These are phyloP conservation scores for Diglossa cyanea DNA, from an alignment of 2,797 vertebrate genomes.

Conservation along the genomic window DNA sequence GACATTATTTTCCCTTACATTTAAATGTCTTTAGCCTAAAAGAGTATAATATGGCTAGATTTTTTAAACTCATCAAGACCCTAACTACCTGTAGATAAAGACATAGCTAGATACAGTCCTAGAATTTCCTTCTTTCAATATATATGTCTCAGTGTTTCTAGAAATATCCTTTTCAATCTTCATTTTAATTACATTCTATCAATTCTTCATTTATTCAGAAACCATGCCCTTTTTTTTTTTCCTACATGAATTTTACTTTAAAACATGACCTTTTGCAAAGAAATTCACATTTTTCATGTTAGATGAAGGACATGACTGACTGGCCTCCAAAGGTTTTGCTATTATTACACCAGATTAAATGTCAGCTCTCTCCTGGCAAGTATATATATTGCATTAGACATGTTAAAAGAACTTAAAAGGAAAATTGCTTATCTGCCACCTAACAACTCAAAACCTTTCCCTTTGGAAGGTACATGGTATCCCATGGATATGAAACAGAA, in stretches of 20 bases:
- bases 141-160: not conserved
- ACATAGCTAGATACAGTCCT: not conserved
- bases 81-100: not conserved
- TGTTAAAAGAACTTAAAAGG: not conserved
- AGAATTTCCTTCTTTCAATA: not conserved
- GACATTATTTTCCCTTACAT: not conserved
- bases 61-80: not conserved
- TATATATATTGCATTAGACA: not conserved
- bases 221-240: not conserved
- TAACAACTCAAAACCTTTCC: not conserved
- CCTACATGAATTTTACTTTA: not conserved
- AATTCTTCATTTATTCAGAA: not conserved
- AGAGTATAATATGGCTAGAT: not conserved
- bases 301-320: not conserved
- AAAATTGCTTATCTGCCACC: not conserved
- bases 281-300: not conserved
- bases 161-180: not conserved
- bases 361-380: not conserved
- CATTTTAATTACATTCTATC: not conserved
- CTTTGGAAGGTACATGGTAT: not conserved
- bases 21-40: not conserved
- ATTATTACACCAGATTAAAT: not conserved
- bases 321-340: not conserved
- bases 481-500: not conserved
- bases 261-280: not conserved